A percentile compares a stretch with the other conserved stretches of the same genome.
Evolutionary conservation across 2,797 vertebrate species (phyloP).

Genomic region (Moxostoma hubbsi): DNA sequence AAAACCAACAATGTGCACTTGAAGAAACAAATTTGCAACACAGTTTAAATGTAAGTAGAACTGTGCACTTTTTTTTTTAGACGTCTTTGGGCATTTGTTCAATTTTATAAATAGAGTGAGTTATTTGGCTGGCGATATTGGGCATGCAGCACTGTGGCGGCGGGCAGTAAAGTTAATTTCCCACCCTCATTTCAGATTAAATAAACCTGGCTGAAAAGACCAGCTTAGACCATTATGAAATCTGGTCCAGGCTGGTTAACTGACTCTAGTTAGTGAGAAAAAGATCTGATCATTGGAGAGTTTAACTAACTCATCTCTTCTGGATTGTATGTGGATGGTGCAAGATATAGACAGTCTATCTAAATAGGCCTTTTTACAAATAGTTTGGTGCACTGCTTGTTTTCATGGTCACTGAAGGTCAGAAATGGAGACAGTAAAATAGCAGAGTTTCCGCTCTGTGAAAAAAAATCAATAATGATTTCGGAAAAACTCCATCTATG

Average conservation of each 20-base stretch:
- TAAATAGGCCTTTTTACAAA: neutral
- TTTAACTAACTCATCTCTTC: neutral
- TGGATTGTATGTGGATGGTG: neutral
- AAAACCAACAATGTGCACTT: no score
- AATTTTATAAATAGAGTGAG: no score
- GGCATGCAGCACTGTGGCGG: no score
- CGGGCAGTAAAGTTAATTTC: no score
- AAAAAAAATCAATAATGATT: constrained; percentile 52
- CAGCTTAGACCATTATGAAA: neutral
- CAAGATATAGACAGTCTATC: neutral
- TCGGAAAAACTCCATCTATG: constrained; percentile 39
- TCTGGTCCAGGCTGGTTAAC: neutral
- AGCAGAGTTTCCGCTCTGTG: constrained; percentile 27
- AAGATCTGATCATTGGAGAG: neutral
- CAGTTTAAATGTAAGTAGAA: no score
- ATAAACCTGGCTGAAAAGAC: neutral
- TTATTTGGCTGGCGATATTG: no score
- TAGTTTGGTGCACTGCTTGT: neutral
- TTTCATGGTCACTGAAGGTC: constrained; percentile 37
- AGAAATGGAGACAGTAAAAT: constrained; percentile 44
- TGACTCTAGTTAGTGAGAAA: no score
- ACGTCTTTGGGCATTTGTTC: no score
- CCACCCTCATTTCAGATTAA: neutral
- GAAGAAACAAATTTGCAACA: no score
- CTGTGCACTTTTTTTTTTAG: no score